Evolutionary conservation across 2,888 invertebrate species (phyloP).

Genomic region (Meta bourneti): DNA sequence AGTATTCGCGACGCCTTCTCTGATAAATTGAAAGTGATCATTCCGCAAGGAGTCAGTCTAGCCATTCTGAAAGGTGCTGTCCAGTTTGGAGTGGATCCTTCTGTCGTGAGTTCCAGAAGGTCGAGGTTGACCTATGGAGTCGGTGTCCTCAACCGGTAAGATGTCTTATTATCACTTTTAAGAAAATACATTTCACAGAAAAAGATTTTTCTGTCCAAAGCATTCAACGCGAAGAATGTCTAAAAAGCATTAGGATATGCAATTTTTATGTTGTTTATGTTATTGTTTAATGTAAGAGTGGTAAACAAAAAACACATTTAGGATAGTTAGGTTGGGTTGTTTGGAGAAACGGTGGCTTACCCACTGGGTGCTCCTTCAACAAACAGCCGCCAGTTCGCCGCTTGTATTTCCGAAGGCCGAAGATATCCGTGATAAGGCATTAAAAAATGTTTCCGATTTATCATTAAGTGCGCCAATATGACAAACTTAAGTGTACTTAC

Average conservation of each 20-base stretch:
- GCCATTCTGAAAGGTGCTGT: conserved; percentile 84
- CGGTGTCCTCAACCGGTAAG: conserved; percentile 82
- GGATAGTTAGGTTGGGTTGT: too few relatives aligned
- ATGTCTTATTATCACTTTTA: not conserved
- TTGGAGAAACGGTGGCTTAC: too few relatives aligned
- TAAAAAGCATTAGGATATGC: not conserved
- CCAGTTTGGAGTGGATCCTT: conserved; percentile 83
- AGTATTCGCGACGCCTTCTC: conserved; percentile 82
- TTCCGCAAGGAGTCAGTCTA: conserved; percentile 83
- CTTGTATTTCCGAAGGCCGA: too few relatives aligned
- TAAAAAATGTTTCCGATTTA: too few relatives aligned
- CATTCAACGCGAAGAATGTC: not conserved
- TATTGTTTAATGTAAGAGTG: too few relatives aligned
- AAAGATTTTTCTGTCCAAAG: not conserved
- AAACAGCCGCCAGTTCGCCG: too few relatives aligned
- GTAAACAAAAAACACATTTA: too few relatives aligned
- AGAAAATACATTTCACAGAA: too few relatives aligned
- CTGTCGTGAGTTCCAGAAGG: conserved; percentile 82
- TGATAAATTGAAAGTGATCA: conserved; percentile 80
- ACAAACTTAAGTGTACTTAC: too few relatives aligned
- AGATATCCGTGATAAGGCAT: too few relatives aligned
- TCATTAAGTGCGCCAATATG: too few relatives aligned
- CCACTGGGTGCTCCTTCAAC: too few relatives aligned
- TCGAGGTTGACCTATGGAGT: conserved; percentile 84
- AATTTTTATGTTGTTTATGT: not conserved